Conservation (phyloP, 1,140 invertebrate species). For the Holotrichia oblita region DNA sequence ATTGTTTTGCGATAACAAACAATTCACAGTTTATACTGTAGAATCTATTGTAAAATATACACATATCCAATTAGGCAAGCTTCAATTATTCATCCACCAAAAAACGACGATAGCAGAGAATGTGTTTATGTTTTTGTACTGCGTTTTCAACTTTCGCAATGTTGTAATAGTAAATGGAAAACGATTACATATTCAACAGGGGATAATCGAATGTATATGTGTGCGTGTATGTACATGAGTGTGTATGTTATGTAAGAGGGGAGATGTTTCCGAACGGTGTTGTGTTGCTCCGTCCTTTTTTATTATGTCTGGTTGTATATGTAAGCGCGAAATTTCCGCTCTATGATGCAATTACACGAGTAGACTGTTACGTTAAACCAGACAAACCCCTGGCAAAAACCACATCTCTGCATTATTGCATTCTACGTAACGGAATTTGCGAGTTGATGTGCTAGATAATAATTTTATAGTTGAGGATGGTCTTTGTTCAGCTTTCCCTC, state of each 20-base stretch:
- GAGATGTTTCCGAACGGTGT: constrained; percentile 1
- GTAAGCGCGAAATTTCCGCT: background rate
- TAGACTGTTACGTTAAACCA: constrained; percentile 10
- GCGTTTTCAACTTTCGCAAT: background rate
- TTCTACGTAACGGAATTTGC: constrained; percentile 31
- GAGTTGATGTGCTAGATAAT: constrained; percentile 29
- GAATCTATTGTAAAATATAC: background rate
- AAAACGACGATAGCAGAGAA: background rate
- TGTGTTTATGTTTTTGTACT: background rate
- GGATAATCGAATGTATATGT: background rate
- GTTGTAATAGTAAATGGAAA: constrained; percentile 1
- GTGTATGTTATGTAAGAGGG: background rate
- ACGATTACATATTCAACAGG: background rate
- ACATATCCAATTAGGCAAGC: background rate
- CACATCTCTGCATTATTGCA: constrained; percentile 35
- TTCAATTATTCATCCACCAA: background rate
- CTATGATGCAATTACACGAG: constrained; percentile 19
- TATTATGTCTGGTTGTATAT: background rate
- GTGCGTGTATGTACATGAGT: too few species aligned
- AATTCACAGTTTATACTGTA: too few species aligned
- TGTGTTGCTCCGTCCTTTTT: background rate
- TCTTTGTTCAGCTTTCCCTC: background rate
- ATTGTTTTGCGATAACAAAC: too few species aligned
- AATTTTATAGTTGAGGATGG: constrained; percentile 25
- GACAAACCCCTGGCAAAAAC: background rate